Evolutionary conservation across 2,888 invertebrate genomes (phyloP), one percentile per base, ranked within the genome.

Genomic region (Cryptocheilus praepositus): DNA sequence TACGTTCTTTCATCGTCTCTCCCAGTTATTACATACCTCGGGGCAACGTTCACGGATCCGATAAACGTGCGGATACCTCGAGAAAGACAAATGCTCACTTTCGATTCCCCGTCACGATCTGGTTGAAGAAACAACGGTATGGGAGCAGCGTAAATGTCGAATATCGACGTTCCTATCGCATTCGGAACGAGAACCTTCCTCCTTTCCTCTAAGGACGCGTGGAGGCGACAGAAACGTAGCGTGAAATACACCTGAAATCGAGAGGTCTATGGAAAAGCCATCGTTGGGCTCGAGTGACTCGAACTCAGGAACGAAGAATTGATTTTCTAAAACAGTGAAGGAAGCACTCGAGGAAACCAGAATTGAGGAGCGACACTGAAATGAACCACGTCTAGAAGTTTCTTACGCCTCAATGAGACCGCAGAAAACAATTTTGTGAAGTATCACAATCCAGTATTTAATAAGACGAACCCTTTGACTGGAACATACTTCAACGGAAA

Each of bases 41-140:
- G 53, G 73, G 79, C 77, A 79, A 79, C 77, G 77, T 83, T 80
- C 83, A 70, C 73, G 69, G 71, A 79, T 77, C 73, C 70, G 76
- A 77, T 79, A 79, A 75, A 77, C 68, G 71, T 51, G 60, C 56
- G 64, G 71, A 64, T 75, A 71, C 71, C 69, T 73, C 69, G 67
- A 68, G 62, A 54, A 73, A 74, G 77, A 78, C 74, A 74, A 80
- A 81, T 77, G 78, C 76, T 69, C 71, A 63, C 69, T 77, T 64
- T 73, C 73, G 69, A 75, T 78, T 80, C 73, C 79, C 75, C 74
- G 72, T 79, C 77, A 77, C 79, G 72, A 76, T 72, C 70, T 69
- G 53, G 57, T 59, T 43, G 67, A 71, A 67, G 57, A 58, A 67
- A 69, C 62, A 53, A 53, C 61, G 61, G 59, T 53, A 51, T 60